Base-by-base conservation (phyloP, 2,888 invertebrate species). In the Rosalia funebris region DNA sequence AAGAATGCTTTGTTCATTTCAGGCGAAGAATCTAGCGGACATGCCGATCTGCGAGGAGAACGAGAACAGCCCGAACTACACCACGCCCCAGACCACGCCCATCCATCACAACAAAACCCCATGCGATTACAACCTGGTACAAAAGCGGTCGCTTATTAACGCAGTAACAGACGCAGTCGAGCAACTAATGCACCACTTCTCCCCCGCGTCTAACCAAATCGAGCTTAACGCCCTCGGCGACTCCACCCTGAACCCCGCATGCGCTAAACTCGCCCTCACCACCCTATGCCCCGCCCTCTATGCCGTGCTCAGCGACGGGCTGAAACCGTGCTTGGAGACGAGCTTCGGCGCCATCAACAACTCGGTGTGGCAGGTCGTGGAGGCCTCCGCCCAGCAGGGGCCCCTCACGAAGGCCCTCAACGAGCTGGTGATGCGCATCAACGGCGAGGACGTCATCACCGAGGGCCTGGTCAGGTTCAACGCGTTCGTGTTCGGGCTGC, bases 281-380 rank as follows among this genome's bases (percentile, higher is more conserved):
- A 87, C 87, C 42, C 82, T 96, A 34, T 95, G 95, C 77, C 93
- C 95, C 1, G 91, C 95, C 7, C 82, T 96, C 31, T 92, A 93
- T 72, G 90, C 91, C 1, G 86, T 95, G 57, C 87, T 96, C 73
- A 89, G 91, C 71, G 94, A 96, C 77, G 95, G 95, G 1, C 84
- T 96, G 14, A 91, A 91, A 77, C 90, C 92, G 31, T 88, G 86
- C 68, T 84, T 94, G 52, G 90, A 92, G 77, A 93, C 93, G 2
- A 89, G 93, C 34, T 95, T 95, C 77, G 95, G 95, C 37, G 89
- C 91, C 12, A 91, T 94, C 50, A 88, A 89, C 70, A 93, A 95
- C 77, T 92, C 92, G 4, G 92, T 93, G 48, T 95, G 95, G 95
- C 91, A 92, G 82, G 91, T 95, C 68, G 91, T 94, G 2, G 94